Evolutionary conservation across 1,140 invertebrate genomes (phyloP).

Genomic region (Drosophila setifemur): DNA sequence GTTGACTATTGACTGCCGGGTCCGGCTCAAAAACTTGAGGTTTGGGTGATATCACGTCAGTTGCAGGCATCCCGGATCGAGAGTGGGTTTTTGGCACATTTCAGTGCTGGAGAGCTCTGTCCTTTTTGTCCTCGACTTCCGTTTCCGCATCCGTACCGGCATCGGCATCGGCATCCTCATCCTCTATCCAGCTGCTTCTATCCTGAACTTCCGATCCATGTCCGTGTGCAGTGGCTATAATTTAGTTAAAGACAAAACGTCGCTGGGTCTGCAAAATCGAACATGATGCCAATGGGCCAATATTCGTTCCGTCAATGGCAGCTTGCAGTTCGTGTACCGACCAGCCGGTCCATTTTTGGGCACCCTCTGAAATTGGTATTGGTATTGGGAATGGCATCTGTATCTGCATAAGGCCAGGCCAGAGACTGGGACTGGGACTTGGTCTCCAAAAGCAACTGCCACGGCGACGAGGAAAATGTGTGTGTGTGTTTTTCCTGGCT

Average conservation of each 20-base stretch:
- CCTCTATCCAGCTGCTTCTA: slow-evolving; percentile 7
- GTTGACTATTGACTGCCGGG: slow-evolving; percentile 76
- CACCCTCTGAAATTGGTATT: slow-evolving; percentile 56
- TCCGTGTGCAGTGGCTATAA: slow-evolving; percentile 64
- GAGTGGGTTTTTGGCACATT: slow-evolving; percentile 70
- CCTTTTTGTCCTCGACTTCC: slow-evolving; percentile 29
- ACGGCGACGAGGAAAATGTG: slow-evolving; percentile 19
- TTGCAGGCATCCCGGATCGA: slow-evolving; percentile 52
- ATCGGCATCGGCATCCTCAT: too few species aligned
- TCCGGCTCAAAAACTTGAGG: slow-evolving; percentile 40
- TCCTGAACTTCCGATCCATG: slow-evolving; percentile 18
- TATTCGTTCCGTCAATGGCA: slow-evolving; percentile 57
- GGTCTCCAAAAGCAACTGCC: slow-evolving; percentile 12
- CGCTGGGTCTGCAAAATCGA: slow-evolving; percentile 73
- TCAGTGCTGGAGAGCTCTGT: slow-evolving; percentile 33
- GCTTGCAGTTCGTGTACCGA: slow-evolving; percentile 24
- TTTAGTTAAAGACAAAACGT: slow-evolving; percentile 78
- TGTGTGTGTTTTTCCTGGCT: slow-evolving; percentile 14
- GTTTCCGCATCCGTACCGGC: too few species aligned
- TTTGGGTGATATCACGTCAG: slow-evolving; percentile 67
- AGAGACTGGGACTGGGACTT: slow-evolving; percentile 28
- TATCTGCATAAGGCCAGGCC: slow-evolving; percentile 34
- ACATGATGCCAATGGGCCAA: slow-evolving; percentile 75
- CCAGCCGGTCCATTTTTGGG: slow-evolving; percentile 55
- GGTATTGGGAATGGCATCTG: slow-evolving; percentile 60